Evolutionary conservation across 1,140 invertebrate species (phyloP).

Genomic region (Globodera ellingtonae): DNA sequence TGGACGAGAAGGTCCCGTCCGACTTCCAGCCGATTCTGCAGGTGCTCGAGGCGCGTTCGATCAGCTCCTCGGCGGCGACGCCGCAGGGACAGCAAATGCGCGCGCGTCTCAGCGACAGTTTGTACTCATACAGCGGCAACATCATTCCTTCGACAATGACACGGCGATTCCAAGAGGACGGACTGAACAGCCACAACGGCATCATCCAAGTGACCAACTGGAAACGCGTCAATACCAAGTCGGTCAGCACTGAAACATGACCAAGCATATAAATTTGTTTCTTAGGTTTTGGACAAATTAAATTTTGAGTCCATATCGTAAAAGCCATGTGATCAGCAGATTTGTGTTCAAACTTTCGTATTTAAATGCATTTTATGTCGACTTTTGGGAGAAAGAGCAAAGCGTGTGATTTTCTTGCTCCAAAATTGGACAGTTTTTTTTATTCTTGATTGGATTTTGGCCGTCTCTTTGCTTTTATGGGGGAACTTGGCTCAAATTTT

Average conservation of each 20-base stretch:
- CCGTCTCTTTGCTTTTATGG: no score
- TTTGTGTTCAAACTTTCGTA: no score
- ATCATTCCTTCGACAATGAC: constrained; percentile 11
- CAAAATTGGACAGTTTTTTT: no score
- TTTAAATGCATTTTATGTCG: no score
- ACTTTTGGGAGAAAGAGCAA: no score
- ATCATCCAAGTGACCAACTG: constrained; percentile 43
- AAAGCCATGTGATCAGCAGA: no score
- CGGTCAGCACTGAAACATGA: neutral
- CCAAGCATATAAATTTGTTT: no score
- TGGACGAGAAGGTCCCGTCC: constrained; percentile 34
- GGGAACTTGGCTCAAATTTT: no score
- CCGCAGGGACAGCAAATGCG: constrained; percentile 28
- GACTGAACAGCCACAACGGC: constrained; percentile 30
- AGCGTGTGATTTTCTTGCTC: no score
- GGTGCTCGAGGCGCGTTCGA: constrained; percentile 36
- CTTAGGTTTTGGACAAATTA: no score
- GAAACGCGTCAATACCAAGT: constrained; percentile 8
- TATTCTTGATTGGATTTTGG: no score
- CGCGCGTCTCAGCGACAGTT: constrained; percentile 43
- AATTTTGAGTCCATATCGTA: no score
- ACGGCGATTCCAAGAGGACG: constrained; percentile 38
- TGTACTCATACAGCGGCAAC: constrained; percentile 39
- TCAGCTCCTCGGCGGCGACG: constrained; percentile 12
- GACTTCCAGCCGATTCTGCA: constrained; percentile 45